Evolutionary conservation across 2,888 invertebrate species (phyloP).

Genomic region (Thymelicus acteon): DNA sequence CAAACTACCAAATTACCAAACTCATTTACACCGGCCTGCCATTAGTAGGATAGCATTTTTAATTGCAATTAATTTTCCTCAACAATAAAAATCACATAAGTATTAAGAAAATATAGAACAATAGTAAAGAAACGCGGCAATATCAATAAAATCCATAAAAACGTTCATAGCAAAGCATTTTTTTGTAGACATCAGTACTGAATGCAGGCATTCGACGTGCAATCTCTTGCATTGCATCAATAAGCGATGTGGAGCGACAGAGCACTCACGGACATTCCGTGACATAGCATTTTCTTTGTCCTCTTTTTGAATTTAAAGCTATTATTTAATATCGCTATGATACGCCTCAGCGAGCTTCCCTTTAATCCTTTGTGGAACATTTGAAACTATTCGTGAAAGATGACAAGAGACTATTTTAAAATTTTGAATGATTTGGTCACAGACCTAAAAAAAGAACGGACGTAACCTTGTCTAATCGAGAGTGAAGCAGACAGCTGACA

Average conservation of each 20-base stretch:
- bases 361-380: constrained; percentile 1
- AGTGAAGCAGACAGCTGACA: too few species aligned
- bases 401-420: neutral
- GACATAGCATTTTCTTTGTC: constrained; percentile 23
- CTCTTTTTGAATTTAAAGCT: constrained; percentile 4
- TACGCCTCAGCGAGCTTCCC: neutral
- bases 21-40: too few species aligned
- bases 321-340: constrained; percentile 17
- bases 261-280: constrained; percentile 10
- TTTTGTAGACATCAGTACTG: constrained; percentile 2
- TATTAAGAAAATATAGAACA: too few species aligned
- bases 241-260: constrained; percentile 14
- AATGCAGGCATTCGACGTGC: constrained; percentile 21
- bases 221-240: constrained; percentile 17
- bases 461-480: too few species aligned
- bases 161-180: too few species aligned
- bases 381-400: constrained; percentile 9
- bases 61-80: too few species aligned
- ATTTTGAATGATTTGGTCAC: neutral
- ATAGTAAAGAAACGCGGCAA: too few species aligned
- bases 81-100: too few species aligned
- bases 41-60: too few species aligned
- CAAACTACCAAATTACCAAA: too few species aligned
- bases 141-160: too few species aligned
- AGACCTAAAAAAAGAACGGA: too few species aligned